phyloP scores from a whole-genome alignment of 2,113 vertebrate species.

The Lepus americanus region DNA sequence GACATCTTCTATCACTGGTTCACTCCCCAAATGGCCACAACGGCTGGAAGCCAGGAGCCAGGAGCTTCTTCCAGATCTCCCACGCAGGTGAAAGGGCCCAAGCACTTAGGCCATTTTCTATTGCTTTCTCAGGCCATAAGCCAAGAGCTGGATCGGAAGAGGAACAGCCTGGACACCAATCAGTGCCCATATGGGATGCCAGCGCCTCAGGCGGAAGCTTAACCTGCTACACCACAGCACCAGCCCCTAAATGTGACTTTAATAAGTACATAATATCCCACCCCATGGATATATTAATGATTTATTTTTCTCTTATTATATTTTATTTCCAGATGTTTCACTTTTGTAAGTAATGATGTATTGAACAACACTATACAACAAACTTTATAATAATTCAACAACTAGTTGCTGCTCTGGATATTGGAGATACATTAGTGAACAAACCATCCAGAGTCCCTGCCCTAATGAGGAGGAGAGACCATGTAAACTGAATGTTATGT shows the following conservation, averaged over 20 bases:
- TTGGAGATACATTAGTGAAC: not conserved
- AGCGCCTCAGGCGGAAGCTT: too few relatives aligned
- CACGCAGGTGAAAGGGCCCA: too few relatives aligned
- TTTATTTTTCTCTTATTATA: conserved; percentile 47
- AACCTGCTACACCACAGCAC: too few relatives aligned
- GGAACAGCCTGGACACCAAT: too few relatives aligned
- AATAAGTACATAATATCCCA: not conserved
- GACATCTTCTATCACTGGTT: too few relatives aligned
- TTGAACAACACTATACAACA: not conserved
- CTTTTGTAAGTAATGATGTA: conserved; percentile 33
- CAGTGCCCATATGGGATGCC: too few relatives aligned
- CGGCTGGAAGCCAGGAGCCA: too few relatives aligned
- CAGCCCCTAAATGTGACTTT: not conserved
- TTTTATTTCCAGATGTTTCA: conserved; percentile 51
- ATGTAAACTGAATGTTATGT: not conserved
- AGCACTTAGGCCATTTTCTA: too few relatives aligned
- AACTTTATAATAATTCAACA: conserved; percentile 54
- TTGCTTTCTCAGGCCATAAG: too few relatives aligned
- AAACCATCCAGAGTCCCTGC: not conserved
- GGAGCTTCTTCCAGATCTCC: too few relatives aligned
- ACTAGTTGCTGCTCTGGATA: not conserved
- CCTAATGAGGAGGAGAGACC: not conserved
- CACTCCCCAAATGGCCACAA: too few relatives aligned
- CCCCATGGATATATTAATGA: not conserved
- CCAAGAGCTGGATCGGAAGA: too few relatives aligned